These are phyloP conservation scores for Alloscopus bannaensis DNA, from an alignment of 2,888 invertebrate species.

Conservation along the genomic window DNA sequence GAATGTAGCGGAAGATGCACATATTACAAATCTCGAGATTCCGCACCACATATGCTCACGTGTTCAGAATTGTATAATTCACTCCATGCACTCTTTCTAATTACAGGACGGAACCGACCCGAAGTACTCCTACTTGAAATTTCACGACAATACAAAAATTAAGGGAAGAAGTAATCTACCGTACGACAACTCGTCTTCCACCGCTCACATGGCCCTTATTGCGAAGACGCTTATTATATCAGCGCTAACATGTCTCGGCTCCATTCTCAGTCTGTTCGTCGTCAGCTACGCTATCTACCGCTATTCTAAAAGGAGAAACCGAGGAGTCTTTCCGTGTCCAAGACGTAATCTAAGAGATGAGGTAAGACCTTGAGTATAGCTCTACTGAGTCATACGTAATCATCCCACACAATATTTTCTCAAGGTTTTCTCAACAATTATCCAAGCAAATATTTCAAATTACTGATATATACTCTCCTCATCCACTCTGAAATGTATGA, in stretches of 20 bases:
- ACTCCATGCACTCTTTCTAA: constrained; percentile 10
- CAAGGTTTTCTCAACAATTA: constrained; percentile 43
- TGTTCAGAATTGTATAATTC: constrained; percentile 2
- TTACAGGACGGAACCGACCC: constrained; percentile 47
- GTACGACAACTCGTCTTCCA: constrained; percentile 46
- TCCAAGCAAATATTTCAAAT: constrained; percentile 31
- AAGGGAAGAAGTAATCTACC: constrained; percentile 38
- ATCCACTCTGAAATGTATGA: constrained; percentile 34
- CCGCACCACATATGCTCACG: too few relatives aligned
- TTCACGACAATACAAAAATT: constrained; percentile 48
- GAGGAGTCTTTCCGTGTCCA: constrained; percentile 47
- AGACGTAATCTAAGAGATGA: constrained; percentile 45
- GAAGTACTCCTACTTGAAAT: constrained; percentile 61
- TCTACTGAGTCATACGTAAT: not conserved
- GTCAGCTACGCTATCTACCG: constrained; percentile 69
- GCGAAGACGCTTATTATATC: constrained; percentile 72
- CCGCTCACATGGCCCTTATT: constrained; percentile 66
- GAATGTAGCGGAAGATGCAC: constrained; percentile 7
- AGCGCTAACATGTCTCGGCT: constrained; percentile 70
- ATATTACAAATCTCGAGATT: not conserved
- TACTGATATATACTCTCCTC: constrained; percentile 28
- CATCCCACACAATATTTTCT: not conserved
- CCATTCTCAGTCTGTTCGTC: constrained; percentile 68
- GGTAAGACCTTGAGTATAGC: constrained; percentile 44
- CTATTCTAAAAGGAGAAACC: constrained; percentile 49